Base-by-base conservation (phyloP, 2,797 vertebrate genomes). In the Lepilemur septentrionalis region DNA sequence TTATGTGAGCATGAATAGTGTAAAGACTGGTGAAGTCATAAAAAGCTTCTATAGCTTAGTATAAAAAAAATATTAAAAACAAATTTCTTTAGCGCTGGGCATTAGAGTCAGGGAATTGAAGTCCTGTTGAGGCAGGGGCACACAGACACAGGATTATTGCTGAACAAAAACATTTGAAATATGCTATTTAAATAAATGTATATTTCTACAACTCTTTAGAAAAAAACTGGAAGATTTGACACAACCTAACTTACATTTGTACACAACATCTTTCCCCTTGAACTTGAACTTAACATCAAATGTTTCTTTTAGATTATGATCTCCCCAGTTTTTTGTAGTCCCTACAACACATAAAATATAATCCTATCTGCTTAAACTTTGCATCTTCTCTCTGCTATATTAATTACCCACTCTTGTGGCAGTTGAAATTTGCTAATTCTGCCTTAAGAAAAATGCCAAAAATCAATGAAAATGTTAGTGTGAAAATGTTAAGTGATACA, bases 361-460 rank as follows among this genome's bases (percentile, higher is more conserved):
- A 35, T 57, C 41, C 23, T 52, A 46, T 28, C 35, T 11, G 32
- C 32, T 93, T 84, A 57, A 94, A 48, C 23, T 75, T 38, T 63
- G 5, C 32, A 30, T 65, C 13, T 86, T 50, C 41, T 52, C 38
- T 59, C 46, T 50, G 38, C 17, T 59, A 4, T 59, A 52, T 89
- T 91, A 79, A 63, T 59, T 30, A 41, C 30, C 32, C 73, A 3
- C 8, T 61, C 23, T 69, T 82, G 0, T 50, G 41, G 14, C 41
- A 63, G 61, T 25, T 96, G 46, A 50, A 69, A 84, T 81, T 76
- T 92, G 12, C 50, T 92, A 87, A 84, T 38, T 8, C 63, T 94
- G 22, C 57, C 28, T 93, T 79, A 75, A 83, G 65, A 13, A 87
- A 94, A 97, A 87, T 92, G 12, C 28, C 82, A 93, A 69, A 70